These are phyloP conservation scores for Leucania comma DNA, from an alignment of 2,888 invertebrate genomes.

Conservation along the genomic window DNA sequence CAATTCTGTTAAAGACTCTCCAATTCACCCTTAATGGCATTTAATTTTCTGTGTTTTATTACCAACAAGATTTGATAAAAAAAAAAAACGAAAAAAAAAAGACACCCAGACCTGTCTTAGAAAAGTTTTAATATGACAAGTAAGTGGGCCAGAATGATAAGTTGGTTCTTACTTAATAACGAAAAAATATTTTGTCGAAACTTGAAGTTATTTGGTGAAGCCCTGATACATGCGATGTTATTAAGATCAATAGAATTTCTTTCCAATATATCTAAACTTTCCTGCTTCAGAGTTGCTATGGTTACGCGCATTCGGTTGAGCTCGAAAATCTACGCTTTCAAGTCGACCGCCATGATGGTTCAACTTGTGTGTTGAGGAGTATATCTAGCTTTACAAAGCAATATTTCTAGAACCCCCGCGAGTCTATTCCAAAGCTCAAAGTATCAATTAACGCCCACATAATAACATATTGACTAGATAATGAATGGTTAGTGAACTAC, in stretches of 20 bases:
- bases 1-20: slow-evolving; percentile 15
- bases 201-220: background rate
- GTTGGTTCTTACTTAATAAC: background rate
- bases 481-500: slow-evolving; percentile 24
- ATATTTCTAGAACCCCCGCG: background rate
- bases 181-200: background rate
- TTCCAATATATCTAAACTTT: background rate
- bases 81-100: background rate
- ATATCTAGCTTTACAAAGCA: background rate
- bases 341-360: too few relatives aligned
- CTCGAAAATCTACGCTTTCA: too few relatives aligned
- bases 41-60: slow-evolving; percentile 22
- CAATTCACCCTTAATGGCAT: slow-evolving; percentile 29
- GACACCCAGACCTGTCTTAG: background rate
- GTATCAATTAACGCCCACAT: background rate
- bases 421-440: background rate
- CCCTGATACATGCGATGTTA: background rate
- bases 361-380: too few relatives aligned
- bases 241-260: background rate
- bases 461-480: slow-evolving; percentile 2
- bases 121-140: background rate
- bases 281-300: too few relatives aligned
- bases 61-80: slow-evolving; percentile 2
- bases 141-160: background rate
- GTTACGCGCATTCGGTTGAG: too few relatives aligned